Evolutionary conservation across 2,797 vertebrate genomes (phyloP), one percentile per base, ranked within the genome.

Genomic region (Serranus cabrilla): DNA sequence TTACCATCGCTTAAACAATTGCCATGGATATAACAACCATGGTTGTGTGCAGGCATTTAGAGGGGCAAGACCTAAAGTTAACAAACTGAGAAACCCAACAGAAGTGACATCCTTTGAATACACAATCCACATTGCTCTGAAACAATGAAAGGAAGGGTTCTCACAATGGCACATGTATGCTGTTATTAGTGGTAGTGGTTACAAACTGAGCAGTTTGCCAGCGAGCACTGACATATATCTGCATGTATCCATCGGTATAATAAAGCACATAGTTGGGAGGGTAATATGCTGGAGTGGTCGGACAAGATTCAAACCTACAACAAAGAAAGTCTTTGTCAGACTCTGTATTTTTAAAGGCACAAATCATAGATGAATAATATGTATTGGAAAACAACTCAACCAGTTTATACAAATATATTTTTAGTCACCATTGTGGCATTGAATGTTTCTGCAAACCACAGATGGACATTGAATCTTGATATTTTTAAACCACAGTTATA

Each of bases 1-100:
- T 84, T 87, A 81, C 71, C 42, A 72, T 63, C 11, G 17, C 80
- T 82, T 74, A 65, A 83, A 71, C 74, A 77, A 75, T 76, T 78
- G 65, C 46, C 58, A 80, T 49, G 68, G 78, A 72, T 83, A 58
- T 56, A 71, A 80, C 37, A 71, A 64, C 77, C 65, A 34, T 25
- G 20, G 31, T 57, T 79, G 49, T 72, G 49, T 75, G 69, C 23
- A 78, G 68, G 61, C 70, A 58, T 70, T 73, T 61, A 58, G 60
- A 72, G 46, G 70, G 50, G 50, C 70, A 78, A 66, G 56, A 72
- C 66, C 52, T 58, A 4, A 55, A 81, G 74, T 81, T 73, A 69
- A 71, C 61, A 75, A 64, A 76, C 56, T 27, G 34, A 52, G 40
- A 80, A 54, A 17, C 64, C 27, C 18, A 3, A 66, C 62, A 75